These are phyloP conservation scores for Sycophila sp. DNA, from an alignment of 1,140 invertebrate species.

Conservation along the genomic window DNA sequence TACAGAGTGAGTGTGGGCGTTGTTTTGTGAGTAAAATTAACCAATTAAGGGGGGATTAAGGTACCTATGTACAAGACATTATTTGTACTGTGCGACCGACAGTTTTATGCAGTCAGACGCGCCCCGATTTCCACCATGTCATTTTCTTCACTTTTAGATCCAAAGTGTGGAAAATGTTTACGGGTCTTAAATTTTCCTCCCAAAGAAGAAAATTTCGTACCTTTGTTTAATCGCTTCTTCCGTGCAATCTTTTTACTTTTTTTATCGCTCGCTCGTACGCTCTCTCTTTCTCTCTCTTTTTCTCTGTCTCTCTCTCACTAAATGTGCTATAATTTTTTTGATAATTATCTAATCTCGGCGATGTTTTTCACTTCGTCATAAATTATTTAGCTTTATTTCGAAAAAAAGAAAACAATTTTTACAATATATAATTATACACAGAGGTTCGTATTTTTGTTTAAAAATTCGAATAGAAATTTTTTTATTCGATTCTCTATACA, in stretches of 20 bases:
- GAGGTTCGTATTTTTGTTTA: conserved; percentile 45
- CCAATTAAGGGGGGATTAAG: conserved; percentile 56
- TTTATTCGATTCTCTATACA: conserved; percentile 41
- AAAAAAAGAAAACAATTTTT: conserved; percentile 63
- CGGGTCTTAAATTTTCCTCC: too few species aligned
- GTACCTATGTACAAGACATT: conserved; percentile 65
- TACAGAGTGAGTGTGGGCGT: conserved; percentile 64
- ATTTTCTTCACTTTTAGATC: conserved; percentile 42
- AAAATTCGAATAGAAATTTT: conserved; percentile 52
- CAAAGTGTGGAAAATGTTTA: not conserved
- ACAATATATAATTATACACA: conserved; percentile 57
- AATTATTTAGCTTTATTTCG: conserved; percentile 52
- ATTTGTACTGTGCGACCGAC: conserved; percentile 66
- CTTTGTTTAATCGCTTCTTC: too few species aligned
- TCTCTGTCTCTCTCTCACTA: conserved; percentile 40
- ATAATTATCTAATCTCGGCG: conserved; percentile 61
- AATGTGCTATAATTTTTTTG: conserved; percentile 28
- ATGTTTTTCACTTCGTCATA: conserved; percentile 53
- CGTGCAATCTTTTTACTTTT: too few species aligned
- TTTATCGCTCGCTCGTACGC: conserved; percentile 33
- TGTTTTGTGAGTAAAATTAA: conserved; percentile 60
- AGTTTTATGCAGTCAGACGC: conserved; percentile 59
- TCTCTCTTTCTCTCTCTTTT: conserved; percentile 30
- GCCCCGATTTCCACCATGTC: conserved; percentile 50
- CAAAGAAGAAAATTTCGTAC: too few species aligned